phyloP scores from a whole-genome alignment of 2,888 invertebrate genomes.

The Crepidodera aurea region DNA sequence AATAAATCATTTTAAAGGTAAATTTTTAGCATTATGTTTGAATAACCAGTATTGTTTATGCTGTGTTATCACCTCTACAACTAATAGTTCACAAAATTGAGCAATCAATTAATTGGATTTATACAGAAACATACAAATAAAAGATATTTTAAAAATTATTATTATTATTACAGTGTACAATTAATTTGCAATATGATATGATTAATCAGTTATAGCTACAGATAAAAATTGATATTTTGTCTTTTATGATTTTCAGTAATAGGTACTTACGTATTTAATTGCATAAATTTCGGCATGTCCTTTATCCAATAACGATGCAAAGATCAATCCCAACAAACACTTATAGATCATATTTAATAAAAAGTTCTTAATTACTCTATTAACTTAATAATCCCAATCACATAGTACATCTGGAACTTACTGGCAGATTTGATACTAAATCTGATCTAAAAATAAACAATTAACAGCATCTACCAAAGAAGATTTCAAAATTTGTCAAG shows the following conservation, averaged over 20 bases:
- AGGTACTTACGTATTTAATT: constrained; percentile 51
- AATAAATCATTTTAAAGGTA: too few species aligned
- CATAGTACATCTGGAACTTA: constrained; percentile 1
- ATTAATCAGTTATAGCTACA: too few species aligned
- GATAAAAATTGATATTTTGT: too few species aligned
- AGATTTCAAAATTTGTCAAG: constrained; percentile 2
- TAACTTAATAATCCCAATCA: constrained; percentile 18
- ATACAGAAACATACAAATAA: too few species aligned
- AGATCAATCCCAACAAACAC: constrained; percentile 25
- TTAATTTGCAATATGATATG: too few species aligned
- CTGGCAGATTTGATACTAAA: not conserved
- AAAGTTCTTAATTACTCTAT: constrained; percentile 13
- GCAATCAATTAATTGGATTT: too few species aligned
- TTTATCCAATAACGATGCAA: constrained; percentile 33
- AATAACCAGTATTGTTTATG: too few species aligned
- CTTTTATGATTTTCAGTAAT: not conserved
- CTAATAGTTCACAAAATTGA: too few species aligned
- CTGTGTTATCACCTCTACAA: too few species aligned
- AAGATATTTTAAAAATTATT: too few species aligned
- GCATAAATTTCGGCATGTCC: constrained; percentile 50
- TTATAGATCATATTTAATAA: constrained; percentile 32
- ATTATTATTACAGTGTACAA: too few species aligned
- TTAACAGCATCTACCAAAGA: not conserved
- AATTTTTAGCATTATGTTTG: too few species aligned
- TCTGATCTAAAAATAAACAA: not conserved